These are phyloP conservation scores for Melanotaenia trifasciata DNA, from an alignment of 2,797 vertebrate genomes.

Conservation along the genomic window DNA sequence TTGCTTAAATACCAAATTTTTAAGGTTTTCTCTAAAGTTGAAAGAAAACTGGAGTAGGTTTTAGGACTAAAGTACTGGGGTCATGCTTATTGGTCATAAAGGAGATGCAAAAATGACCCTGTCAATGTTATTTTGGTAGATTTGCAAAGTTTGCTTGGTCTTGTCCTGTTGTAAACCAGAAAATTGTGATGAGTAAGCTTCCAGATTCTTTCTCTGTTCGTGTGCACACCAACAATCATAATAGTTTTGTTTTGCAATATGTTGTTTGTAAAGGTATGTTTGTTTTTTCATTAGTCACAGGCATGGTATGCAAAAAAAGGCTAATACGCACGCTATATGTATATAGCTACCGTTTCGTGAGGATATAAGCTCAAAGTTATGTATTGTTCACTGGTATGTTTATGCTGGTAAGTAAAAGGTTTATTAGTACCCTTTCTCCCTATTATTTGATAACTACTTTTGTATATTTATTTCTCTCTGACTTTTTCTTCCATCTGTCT, in stretches of 20 bases:
- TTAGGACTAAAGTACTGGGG: not conserved
- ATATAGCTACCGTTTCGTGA: not conserved
- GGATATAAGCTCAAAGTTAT: constrained; percentile 2
- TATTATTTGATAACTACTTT: constrained; percentile 6
- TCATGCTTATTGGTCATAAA: not conserved
- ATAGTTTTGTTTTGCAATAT: constrained; percentile 11
- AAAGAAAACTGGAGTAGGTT: not conserved
- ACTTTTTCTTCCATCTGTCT: constrained; percentile 8
- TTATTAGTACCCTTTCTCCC: not conserved
- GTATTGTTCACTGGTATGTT: not conserved
- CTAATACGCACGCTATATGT: not conserved
- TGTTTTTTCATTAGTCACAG: not conserved
- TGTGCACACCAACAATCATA: not conserved
- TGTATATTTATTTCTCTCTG: not conserved
- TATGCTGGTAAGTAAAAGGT: not conserved
- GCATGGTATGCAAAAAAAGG: not conserved
- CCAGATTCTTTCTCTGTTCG: not conserved
- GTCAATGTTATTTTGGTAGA: not conserved
- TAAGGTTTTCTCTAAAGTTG: not conserved
- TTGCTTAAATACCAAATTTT: not conserved
- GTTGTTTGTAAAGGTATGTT: not conserved
- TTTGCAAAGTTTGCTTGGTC: constrained; percentile 17
- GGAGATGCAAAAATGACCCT: not conserved
- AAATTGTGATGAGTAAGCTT: not conserved
- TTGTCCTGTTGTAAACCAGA: constrained; percentile 14